Base-by-base conservation (phyloP, 2,797 vertebrate genomes). In the Gephyroberyx darwinii region DNA sequence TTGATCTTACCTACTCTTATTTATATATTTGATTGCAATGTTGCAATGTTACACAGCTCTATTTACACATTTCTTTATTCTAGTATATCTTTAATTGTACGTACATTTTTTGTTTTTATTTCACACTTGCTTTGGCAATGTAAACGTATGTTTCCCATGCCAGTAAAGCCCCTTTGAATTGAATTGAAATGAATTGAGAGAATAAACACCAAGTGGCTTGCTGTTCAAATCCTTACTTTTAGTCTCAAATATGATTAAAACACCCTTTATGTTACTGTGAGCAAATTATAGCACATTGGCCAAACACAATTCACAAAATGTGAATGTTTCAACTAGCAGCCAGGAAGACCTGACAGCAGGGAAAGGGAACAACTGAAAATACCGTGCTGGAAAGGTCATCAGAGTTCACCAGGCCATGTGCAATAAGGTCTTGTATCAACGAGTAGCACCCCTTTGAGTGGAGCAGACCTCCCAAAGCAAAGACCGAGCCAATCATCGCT, bases 301-400 rank as follows among this genome's bases (percentile, higher is more conserved):
- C 51, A n/a, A 26, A 39, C 50, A 60, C 52, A 58, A 60, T 69
- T 62, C 51, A 16, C 20, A 48, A 52, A 30, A 33, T 30, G 9
- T 5, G 41, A 16, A 17, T 31, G 19, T 67, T 35, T 64, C 20
- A 35, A 13, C 57, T 5, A n/a, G 26, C 26, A 26, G 26, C 7
- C 54, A n/a, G 33, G 51, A 60, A 64, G 39, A 71, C 60, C 33
- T 51, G 57, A 71, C 62, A 74, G 66, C 35, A 22, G 30, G 48
- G 37, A 31, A 69, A 39, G 73, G 65, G 48, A 65, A 63, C 16
- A 75, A 72, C 54, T 66, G 53, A 70, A 30, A 1, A 74, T 64
- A 16, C 53, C 61, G 55, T 60, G 80, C 71, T 41, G 56, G 60
- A 69, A 71, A 71, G 80, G 78, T 82, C 69, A 56, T 22, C 55